Evolutionary conservation across 35 echinoderm and acorn worm species (phyloP).

Genomic region (Chiridota heheva): DNA sequence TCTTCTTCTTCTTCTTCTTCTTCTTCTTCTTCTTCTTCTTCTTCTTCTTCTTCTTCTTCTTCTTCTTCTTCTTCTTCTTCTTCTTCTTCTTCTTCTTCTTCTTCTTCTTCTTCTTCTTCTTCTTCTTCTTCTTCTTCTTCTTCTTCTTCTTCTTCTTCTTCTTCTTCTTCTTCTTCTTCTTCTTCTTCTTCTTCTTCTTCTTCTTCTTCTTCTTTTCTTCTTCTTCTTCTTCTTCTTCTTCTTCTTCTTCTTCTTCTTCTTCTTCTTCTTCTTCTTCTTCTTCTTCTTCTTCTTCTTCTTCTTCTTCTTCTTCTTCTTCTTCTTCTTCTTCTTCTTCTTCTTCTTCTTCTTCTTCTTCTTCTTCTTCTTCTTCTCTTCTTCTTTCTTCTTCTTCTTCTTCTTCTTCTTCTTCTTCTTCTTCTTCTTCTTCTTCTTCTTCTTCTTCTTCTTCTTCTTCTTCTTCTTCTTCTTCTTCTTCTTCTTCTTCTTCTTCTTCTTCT

Average conservation of each 20-base stretch:
- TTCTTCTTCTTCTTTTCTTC: not conserved
- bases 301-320: slow-evolving; percentile 8
- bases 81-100: not conserved
- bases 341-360: not conserved
- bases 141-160: not conserved
- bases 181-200: not conserved
- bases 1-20: slow-evolving; percentile 7
- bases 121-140: not conserved
- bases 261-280: slow-evolving; percentile 8
- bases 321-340: slow-evolving; percentile 2
- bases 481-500: too few species aligned
- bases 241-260: not conserved
- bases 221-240: not conserved
- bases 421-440: too few species aligned
- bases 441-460: too few species aligned
- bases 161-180: not conserved
- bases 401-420: too few species aligned
- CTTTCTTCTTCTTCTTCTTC: too few species aligned
- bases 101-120: not conserved
- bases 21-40: slow-evolving; percentile 3
- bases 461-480: too few species aligned
- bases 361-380: not conserved
- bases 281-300: slow-evolving; percentile 1
- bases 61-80: too few species aligned
- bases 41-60: too few species aligned